Percentiles rank a stretch among this genome's conserved stretches.
phyloP scores from a whole-genome alignment of 30 jellyfish, hydroid and myxozoan genomes.

The Mastigias papua region DNA sequence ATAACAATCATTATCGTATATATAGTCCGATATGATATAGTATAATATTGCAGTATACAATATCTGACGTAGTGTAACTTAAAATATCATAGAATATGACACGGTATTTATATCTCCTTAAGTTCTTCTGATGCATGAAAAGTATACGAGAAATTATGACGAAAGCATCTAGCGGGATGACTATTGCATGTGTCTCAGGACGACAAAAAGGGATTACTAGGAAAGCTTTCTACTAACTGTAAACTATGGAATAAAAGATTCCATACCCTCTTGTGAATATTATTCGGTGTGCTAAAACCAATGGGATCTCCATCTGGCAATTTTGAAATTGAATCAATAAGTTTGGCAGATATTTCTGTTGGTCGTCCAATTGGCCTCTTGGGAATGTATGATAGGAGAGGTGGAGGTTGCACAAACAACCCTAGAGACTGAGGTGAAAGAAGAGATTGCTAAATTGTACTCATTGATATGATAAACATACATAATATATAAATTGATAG shows the following conservation, averaged over 20 bases:
- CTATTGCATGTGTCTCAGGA: no score
- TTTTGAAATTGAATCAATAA: conserved; percentile 30
- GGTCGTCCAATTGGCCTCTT: conserved; percentile 51
- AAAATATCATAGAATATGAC: no score
- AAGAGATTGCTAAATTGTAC: background rate
- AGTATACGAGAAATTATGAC: no score
- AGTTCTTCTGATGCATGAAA: no score
- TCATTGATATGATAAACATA: no score
- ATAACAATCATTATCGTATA: no score
- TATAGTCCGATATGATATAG: no score
- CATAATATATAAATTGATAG: background rate
- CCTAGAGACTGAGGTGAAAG: conserved; percentile 68
- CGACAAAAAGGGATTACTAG: background rate
- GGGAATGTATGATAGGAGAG: conserved; percentile 79
- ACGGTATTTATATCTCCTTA: no score
- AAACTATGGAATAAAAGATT: background rate
- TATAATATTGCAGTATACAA: no score
- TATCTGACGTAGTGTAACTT: no score
- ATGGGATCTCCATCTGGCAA: conserved; percentile 40
- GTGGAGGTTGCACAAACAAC: conserved; percentile 78
- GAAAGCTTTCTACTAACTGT: background rate
- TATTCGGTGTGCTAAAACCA: conserved; percentile 57
- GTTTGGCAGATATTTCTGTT: conserved; percentile 18
- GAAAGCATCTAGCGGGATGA: no score
- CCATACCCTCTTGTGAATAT: conserved; percentile 32